Conservation (phyloP, 2,113 vertebrate species). For the Plecotus auritus region DNA sequence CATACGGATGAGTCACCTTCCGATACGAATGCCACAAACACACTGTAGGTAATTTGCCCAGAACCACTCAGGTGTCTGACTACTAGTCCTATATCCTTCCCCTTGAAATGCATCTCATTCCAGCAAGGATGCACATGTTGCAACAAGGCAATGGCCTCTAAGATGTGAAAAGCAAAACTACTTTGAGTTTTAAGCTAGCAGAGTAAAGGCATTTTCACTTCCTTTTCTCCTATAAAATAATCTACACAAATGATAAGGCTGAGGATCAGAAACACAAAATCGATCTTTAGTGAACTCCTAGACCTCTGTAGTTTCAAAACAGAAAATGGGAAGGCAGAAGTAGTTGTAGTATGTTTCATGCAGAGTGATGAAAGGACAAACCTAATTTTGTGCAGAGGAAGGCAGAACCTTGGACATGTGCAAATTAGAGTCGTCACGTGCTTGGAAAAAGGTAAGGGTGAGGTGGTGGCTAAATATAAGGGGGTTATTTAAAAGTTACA, state of each 20-base stretch:
- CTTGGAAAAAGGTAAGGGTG: neutral
- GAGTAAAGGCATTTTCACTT: neutral
- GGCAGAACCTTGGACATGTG: neutral
- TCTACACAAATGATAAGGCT: neutral
- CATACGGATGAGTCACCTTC: neutral
- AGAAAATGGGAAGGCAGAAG: neutral
- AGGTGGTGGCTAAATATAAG: neutral
- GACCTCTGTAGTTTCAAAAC: neutral
- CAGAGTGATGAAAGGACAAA: neutral
- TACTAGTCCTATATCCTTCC: neutral
- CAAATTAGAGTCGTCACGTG: neutral
- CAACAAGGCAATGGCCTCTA: neutral
- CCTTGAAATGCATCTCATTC: neutral
- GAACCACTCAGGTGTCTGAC: neutral
- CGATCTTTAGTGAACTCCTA: neutral
- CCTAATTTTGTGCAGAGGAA: neutral
- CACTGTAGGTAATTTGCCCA: neutral
- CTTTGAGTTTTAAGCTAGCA: neutral
- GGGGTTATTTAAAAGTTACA: neutral
- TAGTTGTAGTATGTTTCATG: neutral
- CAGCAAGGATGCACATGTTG: neutral
- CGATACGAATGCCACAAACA: neutral
- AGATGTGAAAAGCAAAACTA: neutral
- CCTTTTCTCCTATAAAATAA: constrained; percentile 16
- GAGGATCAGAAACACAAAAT: neutral